Evolutionary conservation across 2,888 invertebrate genomes (phyloP), one percentile per base, ranked within the genome.

Genomic region (Teleogryllus oceanicus): DNA sequence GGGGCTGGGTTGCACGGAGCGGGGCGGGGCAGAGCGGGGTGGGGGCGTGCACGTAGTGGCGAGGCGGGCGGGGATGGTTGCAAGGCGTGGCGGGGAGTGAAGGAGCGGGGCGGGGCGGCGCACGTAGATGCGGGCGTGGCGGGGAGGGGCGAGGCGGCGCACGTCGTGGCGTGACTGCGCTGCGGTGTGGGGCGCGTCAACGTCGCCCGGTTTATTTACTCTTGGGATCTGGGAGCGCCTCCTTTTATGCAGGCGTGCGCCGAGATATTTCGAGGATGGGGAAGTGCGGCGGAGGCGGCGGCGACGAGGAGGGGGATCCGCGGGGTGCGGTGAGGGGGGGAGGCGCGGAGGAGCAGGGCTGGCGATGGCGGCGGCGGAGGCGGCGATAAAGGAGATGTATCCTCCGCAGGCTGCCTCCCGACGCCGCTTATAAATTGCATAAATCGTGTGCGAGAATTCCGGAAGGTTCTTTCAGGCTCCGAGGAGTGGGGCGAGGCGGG

Each of bases 311-410:
- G 3, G 62, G 10, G 13, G 16, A 62, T 13, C 51, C 8, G 8
- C 5, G 8, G 13, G 62, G n/a, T 5, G 10, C 3, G n/a, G 62
- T 5, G n/a, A 62, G 10, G 62, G 13, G 62, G n/a, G 13, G 18
- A 18, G 18, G 62, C 2, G n/a, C 62, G 10, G 13, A 10, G 62
- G 18, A 62, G 18, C 2, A 62, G 62, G 21, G 24, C 24, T 24
- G 24, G 24, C 24, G 24, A 1, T 18, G 62, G 62, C 13, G n/a
- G 62, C 62, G 62, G 16, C 12, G 16, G 62, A 62, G 12, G 62
- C 62, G 62, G n/a, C n/a, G 62, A 62, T 62, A 62, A 62, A 62
- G 62, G 62, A 62, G 62, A 62, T 62, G n/a, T 62, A n/a, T 62
- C n/a, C 62, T 62, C 13, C 62, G 62, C 62, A 13, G 62, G 5